A percentile compares a stretch with the other conserved stretches of the same genome.
Conservation (phyloP, 2,113 vertebrate species). For the Anguilla japonica region DNA sequence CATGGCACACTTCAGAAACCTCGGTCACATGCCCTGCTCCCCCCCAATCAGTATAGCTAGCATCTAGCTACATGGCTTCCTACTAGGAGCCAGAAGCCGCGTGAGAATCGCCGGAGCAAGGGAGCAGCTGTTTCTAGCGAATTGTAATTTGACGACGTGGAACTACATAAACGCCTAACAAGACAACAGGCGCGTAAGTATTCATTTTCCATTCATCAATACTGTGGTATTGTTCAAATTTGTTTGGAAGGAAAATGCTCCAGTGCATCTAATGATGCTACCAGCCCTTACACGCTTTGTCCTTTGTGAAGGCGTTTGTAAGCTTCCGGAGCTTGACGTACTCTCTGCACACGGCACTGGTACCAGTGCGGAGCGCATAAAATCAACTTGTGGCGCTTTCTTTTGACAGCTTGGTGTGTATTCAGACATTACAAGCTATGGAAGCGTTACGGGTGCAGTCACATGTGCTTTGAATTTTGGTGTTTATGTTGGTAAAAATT, state of each 20-base stretch:
- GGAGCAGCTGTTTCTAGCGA: background rate
- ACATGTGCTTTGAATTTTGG: background rate
- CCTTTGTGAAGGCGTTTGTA: slow-evolving; percentile 23
- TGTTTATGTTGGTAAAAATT: background rate
- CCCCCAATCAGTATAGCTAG: background rate
- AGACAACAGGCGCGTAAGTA: background rate
- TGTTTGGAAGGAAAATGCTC: background rate
- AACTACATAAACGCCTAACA: background rate
- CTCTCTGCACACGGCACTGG: slow-evolving; percentile 67
- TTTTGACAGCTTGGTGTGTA: slow-evolving; percentile 1
- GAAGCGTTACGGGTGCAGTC: background rate
- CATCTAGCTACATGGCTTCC: background rate
- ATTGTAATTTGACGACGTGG: background rate
- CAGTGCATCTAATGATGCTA: background rate
- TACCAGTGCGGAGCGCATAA: slow-evolving; percentile 62
- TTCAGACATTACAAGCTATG: background rate
- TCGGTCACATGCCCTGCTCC: background rate
- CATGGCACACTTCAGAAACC: background rate
- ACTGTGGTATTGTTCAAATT: background rate
- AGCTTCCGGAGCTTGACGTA: slow-evolving; percentile 57
- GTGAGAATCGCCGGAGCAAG: background rate
- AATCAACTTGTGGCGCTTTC: slow-evolving; percentile 47
- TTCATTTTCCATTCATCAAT: background rate
- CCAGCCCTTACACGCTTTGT: background rate
- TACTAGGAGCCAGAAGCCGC: background rate